Base-by-base conservation (phyloP, 2,113 vertebrate genomes). In the Cichladusa arquata region DNA sequence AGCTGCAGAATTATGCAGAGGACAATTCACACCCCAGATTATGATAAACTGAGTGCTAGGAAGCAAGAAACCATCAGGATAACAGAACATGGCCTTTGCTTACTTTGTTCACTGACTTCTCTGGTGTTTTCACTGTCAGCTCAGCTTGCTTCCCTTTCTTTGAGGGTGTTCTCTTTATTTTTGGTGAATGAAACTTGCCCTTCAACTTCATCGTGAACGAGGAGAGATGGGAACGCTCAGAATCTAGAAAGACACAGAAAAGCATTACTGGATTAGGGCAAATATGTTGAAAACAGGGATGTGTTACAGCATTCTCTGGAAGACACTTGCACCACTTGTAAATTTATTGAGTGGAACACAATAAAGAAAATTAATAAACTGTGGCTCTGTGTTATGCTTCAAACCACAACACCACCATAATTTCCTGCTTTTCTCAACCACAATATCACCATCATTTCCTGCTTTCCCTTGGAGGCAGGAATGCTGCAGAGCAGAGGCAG, bases 171-270 rank as follows among this genome's bases (percentile, higher is more conserved):
- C 99, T 98, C 98, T 99, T 99, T 97, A 99, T 99, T 98, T 99
- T 99, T 90, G 99, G 99, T 11, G 99, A 99, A 95, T 99, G 99
- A 98, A 99, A 99, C 96, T 99, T 99, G 98, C 99, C 99, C 98
- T 98, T 99, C 94, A 99, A 96, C 97, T 99, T 99, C 99, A 99
- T 99, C 79, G 99, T 99, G 98, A 99, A 99, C 19, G 99, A 99
- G 93, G 99, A 98, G 93, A 99, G 99, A 95, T 99, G 99, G 91
- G 99, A 99, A 89, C 99, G 99, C 97, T 99, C 99, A 17, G 99
- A 99, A 97, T 99, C 99, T 99, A 93, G 67, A 96, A 93, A 81
- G 66, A 96, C 88, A 89, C 44, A 77, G n/a, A 96, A 92, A 96
- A 14, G 34, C 2, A 1, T 77, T 28, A 42, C 57, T 31, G 33